phyloP scores from a whole-genome alignment of 2,888 invertebrate genomes.

The Macrosoma leucophasiata region DNA sequence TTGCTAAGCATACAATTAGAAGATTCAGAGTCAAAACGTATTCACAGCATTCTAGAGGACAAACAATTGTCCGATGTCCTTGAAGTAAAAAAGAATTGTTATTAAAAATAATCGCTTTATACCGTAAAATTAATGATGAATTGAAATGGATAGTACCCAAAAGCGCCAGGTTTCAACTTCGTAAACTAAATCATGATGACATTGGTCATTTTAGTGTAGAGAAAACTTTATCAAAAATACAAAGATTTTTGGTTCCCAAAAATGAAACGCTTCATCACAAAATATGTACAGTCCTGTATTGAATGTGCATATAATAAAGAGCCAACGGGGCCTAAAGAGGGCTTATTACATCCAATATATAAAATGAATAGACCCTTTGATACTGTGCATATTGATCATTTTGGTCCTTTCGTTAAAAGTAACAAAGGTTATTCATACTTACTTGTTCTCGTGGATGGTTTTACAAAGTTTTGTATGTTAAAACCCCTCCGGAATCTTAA shows the following conservation, averaged over 20 bases:
- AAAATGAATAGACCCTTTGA: constrained; percentile 18
- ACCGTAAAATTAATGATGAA: too few species aligned
- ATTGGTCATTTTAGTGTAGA: too few species aligned
- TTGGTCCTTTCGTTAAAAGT: constrained; percentile 20
- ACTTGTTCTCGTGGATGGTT: constrained; percentile 15
- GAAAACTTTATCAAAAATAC: too few species aligned
- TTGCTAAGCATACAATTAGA: too few species aligned
- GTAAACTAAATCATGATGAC: too few species aligned
- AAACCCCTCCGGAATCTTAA: constrained; percentile 15
- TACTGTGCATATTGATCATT: constrained; percentile 14
- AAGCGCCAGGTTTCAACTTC: too few species aligned
- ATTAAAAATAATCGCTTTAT: too few species aligned
- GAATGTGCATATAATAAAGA: constrained; percentile 19
- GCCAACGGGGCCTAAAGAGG: constrained; percentile 13
- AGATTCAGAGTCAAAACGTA: too few species aligned
- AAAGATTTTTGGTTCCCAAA: constrained; percentile 19
- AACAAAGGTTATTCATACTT: constrained; percentile 13
- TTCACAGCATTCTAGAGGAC: too few species aligned
- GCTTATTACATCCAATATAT: constrained; percentile 15
- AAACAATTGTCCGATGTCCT: too few species aligned
- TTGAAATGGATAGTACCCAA: too few species aligned
- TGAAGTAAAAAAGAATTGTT: too few species aligned
- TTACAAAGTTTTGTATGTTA: constrained; percentile 16
- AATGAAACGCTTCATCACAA: constrained; percentile 13
- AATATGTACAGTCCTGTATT: constrained; percentile 19